These are phyloP conservation scores for Phaetusa simplex DNA, from an alignment of 2,113 vertebrate genomes.

Conservation along the genomic window DNA sequence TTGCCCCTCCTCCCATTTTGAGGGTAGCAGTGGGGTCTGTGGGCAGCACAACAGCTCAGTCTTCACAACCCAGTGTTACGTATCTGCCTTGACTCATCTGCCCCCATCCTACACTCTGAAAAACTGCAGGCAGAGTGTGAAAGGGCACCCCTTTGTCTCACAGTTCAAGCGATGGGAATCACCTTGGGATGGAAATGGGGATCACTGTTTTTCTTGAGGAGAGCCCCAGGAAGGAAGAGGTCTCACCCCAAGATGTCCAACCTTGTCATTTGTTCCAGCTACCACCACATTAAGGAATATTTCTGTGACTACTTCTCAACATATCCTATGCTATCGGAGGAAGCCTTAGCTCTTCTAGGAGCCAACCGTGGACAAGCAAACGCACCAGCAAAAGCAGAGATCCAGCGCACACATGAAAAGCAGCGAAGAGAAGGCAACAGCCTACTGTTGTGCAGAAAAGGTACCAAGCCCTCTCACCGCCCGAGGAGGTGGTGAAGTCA, in stretches of 20 bases:
- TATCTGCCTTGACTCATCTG: background rate
- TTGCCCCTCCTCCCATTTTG: background rate
- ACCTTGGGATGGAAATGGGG: background rate
- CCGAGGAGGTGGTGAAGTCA: accelerated
- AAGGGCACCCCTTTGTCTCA: background rate
- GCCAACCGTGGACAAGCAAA: background rate
- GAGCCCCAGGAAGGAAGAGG: background rate
- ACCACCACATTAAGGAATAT: background rate
- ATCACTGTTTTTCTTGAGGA: background rate
- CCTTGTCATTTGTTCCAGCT: background rate
- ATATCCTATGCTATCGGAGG: background rate
- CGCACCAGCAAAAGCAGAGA: background rate
- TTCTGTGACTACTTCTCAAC: background rate
- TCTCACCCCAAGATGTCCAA: background rate
- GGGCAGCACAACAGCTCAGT: background rate
- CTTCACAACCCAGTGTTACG: accelerated
- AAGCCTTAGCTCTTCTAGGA: background rate
- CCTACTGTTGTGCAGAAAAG: background rate
- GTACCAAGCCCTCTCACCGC: background rate
- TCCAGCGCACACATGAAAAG: background rate
- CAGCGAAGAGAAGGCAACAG: background rate
- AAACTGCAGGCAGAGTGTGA: background rate
- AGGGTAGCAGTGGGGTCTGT: background rate
- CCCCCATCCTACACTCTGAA: background rate
- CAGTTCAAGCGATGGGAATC: background rate